Evolutionary conservation across 2,113 vertebrate species (phyloP).

Genomic region (Alligator mississippiensis): DNA sequence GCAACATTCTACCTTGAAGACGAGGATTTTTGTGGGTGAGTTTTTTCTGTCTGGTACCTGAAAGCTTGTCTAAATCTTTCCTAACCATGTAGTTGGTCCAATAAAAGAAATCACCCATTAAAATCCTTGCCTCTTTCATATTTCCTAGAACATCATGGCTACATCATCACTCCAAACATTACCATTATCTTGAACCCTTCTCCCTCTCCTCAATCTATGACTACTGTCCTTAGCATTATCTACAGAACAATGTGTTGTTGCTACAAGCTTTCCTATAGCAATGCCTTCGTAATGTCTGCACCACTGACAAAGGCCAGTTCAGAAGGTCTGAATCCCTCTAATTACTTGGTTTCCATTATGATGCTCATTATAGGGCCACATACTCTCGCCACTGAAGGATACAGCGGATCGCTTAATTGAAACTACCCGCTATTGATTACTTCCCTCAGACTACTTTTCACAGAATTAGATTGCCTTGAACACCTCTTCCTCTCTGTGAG

Average conservation of each 20-base stretch:
- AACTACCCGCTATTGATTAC: constrained; percentile 44
- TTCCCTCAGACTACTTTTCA: constrained; percentile 29
- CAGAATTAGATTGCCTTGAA: constrained; percentile 18
- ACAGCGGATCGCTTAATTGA: constrained; percentile 19
- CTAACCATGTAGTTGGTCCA: no score
- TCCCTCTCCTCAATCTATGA: constrained; percentile 40
- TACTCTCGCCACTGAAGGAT: constrained; percentile 22
- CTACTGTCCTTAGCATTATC: constrained; percentile 15
- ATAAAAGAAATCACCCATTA: no score
- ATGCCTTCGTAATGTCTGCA: constrained; percentile 65
- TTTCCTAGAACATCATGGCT: no score
- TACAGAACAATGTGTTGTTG: constrained; percentile 36
- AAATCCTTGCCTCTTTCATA: no score
- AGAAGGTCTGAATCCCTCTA: constrained; percentile 64
- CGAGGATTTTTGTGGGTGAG: no score
- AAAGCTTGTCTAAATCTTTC: no score
- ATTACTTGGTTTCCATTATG: constrained; percentile 71
- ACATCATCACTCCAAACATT: no score
- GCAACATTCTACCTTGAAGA: not conserved
- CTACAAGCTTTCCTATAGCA: constrained; percentile 66
- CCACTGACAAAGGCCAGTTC: constrained; percentile 33
- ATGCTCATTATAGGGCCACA: constrained; percentile 69
- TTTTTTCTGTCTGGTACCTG: no score
- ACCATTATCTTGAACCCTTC: not conserved
- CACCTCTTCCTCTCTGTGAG: not conserved